Percentiles rank a stretch among this genome's conserved stretches.
Conservation (phyloP, 1,140 invertebrate genomes). For the Drosophila lacteicornis region DNA sequence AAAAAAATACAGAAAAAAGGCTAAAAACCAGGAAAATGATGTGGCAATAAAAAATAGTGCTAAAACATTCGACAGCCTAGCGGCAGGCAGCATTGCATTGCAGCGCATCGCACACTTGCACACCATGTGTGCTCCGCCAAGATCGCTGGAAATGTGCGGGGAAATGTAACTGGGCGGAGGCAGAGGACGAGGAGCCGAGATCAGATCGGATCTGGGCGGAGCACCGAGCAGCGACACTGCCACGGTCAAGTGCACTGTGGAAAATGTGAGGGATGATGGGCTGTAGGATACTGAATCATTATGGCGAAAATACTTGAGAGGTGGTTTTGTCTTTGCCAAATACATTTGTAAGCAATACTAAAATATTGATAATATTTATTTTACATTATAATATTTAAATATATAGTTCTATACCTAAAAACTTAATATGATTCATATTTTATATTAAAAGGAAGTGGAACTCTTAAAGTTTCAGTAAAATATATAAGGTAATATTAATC, state of each 20-base stretch:
- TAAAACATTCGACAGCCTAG: constrained; percentile 79
- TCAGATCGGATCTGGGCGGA: constrained; percentile 17
- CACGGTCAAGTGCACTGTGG: constrained; percentile 75
- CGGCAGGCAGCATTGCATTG: constrained; percentile 28
- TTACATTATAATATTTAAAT: too few relatives aligned
- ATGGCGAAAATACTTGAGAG: neutral
- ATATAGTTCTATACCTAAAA: too few relatives aligned
- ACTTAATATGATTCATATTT: neutral
- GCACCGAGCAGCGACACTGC: constrained; percentile 51
- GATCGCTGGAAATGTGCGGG: constrained; percentile 47
- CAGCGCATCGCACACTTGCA: constrained; percentile 70
- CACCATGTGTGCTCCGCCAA: constrained; percentile 78
- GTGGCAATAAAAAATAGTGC: constrained; percentile 83
- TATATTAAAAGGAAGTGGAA: neutral
- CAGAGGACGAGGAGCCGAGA: constrained; percentile 7
- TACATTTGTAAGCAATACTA: neutral
- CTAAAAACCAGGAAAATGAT: constrained; percentile 51
- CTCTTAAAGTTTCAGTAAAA: too few relatives aligned
- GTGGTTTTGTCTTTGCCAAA: neutral
- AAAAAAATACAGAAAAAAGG: constrained; percentile 7
- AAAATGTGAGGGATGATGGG: constrained; percentile 20
- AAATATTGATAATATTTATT: neutral
- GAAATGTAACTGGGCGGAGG: constrained; percentile 20
- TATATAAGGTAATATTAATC: too few relatives aligned
- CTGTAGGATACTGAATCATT: neutral